Base-by-base conservation (phyloP, 1,140 invertebrate species). In the Helicoverpa zea region DNA sequence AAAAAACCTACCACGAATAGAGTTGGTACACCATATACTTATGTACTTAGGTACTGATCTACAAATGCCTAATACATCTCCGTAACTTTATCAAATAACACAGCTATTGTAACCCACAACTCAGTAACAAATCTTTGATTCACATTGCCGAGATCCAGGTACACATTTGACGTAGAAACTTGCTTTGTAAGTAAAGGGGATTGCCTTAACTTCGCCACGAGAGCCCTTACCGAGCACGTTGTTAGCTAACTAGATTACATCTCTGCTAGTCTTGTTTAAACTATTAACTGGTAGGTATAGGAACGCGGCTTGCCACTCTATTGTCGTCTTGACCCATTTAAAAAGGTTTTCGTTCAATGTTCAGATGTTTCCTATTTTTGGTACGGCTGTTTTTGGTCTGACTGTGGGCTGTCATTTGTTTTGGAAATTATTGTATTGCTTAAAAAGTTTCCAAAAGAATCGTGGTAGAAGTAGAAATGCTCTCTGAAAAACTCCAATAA, bases 171-270 rank as follows among this genome's bases (percentile, higher is more conserved):
- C 74, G 81, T 83, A 79, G 84, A 90, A 92, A 93, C 90, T 92
- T 87, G 81, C 79, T 81, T 75, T 72, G 64, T 86, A 90, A 90
- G 90, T 92, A 90, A 91, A 90, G 89, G 86, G 88, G 92, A 92
- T 92, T 93, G 89, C 84, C 87, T 84, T 87, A 93, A 94, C 91
- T 94, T 90, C 66, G 82, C 79, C 70, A 78, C 77, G 87, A 86
- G 86, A 85, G 91, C 88, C 90, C 90, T 90, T 91, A 87, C 73
- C 84, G 82, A 79, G 83, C 88, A 90, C 88, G 86, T 91, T 92
- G 91, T 93, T 94, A 92, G 88, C 90, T 92, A 93, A 94, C 92
- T 88, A 91, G 91, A 90, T 94, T 92, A 94, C 91, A 91, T 91
- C 87, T 89, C 83, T 84, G 84, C 84, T 84, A 86, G 82, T 87